Base-by-base conservation (phyloP, 1,140 invertebrate genomes). In the Conus ventricosus region DNA sequence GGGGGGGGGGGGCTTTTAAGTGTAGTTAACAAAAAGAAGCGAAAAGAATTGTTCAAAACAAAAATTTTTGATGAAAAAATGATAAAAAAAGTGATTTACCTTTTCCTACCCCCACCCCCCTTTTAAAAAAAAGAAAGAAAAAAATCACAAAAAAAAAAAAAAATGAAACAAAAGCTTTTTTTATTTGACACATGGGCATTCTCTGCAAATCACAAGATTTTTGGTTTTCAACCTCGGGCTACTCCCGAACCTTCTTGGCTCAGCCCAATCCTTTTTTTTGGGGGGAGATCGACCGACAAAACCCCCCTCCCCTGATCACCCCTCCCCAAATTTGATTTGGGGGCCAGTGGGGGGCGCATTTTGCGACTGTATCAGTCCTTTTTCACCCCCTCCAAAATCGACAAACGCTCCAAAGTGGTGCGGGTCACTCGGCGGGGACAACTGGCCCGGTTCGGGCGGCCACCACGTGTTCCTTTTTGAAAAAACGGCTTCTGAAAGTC, bases 321-420 rank as follows among this genome's bases (percentile, higher is more conserved):
- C 54, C 98, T 94, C 90, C 96, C 96, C 0, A 98, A 93, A 1
- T 93, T 95, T 95, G 92, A n/a, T 96, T 96, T 85, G 7, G 90
- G 87, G 71, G 84, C 90, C 57, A 83, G 25, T 0, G 53, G 81
- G 57, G 80, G 80, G 51, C 78, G 90, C 92, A 94, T 95, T 55
- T 92, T 90, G 82, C 90, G 71, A 53, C 95, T 98, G 98, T 78
- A 98, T 96, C 27, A 99, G 95, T 0, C 97, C 98, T 95, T 97
- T 96, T 76, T 94, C 96, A 6, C 96, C 97, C 0, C 98, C 97
- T 0, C 98, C 98, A 89, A 98, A 96, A 94, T 99, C 98, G 7
- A 99, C 97, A 95, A 99, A 99, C 75, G 97, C 96, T 23, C 98
- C 98, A 95, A 99, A 99, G 90, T 97, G 0, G 98, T 98, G 0